A percentile compares a stretch with the other conserved stretches of the same genome.
phyloP scores from a whole-genome alignment of 2,113 vertebrate species.

The Hemicordylus capensis region DNA sequence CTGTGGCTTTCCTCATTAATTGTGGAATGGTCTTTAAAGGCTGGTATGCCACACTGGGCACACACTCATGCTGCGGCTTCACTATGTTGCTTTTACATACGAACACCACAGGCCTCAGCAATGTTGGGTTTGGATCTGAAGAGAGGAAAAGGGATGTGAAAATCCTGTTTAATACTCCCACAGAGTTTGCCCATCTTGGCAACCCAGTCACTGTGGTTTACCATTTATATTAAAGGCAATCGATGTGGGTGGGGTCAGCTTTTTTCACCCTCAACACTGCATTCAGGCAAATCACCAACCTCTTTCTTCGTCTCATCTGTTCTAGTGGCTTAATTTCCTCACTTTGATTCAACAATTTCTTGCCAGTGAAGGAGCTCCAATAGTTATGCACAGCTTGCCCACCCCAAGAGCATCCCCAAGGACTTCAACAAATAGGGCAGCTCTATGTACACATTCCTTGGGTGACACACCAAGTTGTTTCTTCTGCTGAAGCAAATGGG shows the following conservation, averaged over 20 bases:
- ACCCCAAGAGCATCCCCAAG: not conserved
- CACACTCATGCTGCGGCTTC: not conserved
- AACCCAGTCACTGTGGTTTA: constrained; percentile 4
- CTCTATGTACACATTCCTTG: not conserved
- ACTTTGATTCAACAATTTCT: not conserved
- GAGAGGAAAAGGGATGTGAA: not conserved
- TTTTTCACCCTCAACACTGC: not conserved
- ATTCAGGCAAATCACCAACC: not conserved
- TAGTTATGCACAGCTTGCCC: not conserved
- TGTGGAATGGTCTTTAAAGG: constrained; percentile 1
- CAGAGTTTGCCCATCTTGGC: accelerated
- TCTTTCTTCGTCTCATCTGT: not conserved
- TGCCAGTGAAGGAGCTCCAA: not conserved
- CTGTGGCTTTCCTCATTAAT: constrained; percentile 18
- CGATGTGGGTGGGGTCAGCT: not conserved
- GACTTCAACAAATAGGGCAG: not conserved
- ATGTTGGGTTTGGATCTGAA: not conserved
- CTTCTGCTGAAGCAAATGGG: not conserved
- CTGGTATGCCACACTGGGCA: not conserved
- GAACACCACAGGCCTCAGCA: accelerated
- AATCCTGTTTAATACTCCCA: constrained; percentile 6
- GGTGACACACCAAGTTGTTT: not conserved
- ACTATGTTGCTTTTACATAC: accelerated
- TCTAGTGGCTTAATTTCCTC: not conserved
- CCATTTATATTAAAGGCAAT: not conserved